phyloP scores from a whole-genome alignment of 2,888 invertebrate species.

The Gryllus longicercus region DNA sequence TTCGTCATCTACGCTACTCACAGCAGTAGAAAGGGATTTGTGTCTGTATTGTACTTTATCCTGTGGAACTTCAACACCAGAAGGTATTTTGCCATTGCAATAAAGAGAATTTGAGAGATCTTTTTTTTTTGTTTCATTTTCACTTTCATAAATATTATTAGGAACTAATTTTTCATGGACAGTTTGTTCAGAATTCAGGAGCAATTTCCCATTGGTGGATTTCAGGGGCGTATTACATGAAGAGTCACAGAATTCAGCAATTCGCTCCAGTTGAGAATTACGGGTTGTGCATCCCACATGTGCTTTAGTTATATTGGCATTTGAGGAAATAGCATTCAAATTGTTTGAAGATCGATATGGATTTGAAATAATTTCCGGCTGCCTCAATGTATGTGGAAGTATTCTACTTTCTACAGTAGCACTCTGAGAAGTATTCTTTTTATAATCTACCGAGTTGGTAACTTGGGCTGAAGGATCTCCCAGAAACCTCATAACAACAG shows the following conservation, averaged over 20 bases:
- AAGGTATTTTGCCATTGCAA: neutral
- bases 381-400: neutral
- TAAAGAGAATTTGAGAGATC: neutral
- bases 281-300: neutral
- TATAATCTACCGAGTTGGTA: neutral
- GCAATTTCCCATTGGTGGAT: neutral
- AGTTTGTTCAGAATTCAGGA: neutral
- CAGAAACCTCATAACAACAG: slow-evolving; percentile 57
- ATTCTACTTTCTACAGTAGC: no score
- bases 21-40: neutral
- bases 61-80: neutral
- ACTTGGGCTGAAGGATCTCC: slow-evolving; percentile 42
- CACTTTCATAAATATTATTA: neutral
- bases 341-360: neutral
- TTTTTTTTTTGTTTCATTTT: no score
- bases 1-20: neutral
- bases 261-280: neutral
- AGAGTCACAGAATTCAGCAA: neutral
- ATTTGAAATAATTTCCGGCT: neutral
- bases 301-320: neutral
- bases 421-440: neutral
- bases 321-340: neutral
- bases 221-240: neutral
- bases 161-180: neutral
- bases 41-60: neutral